Percentiles rank a stretch among this genome's conserved stretches.
phyloP scores from a whole-genome alignment of 1,140 invertebrate genomes.

The Drosophila baimaii region DNA sequence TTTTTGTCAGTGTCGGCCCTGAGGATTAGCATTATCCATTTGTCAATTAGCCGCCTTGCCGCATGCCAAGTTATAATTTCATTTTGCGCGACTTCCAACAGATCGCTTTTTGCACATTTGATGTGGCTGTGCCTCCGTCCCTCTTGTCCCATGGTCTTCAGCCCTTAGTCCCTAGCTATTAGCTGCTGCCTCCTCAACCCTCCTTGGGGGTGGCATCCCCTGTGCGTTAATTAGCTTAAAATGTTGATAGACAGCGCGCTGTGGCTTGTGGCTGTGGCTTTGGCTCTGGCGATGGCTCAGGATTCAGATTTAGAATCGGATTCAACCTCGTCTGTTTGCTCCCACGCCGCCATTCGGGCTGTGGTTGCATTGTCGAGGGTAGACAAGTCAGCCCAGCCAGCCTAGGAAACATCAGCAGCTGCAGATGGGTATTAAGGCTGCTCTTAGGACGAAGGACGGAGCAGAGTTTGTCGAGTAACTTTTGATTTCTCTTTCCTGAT shows the following conservation, averaged over 20 bases:
- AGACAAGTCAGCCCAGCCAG: background rate
- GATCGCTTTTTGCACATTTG: conserved; percentile 27
- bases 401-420: background rate
- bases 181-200: background rate
- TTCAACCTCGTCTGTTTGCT: conserved; percentile 6
- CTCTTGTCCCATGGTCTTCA: background rate
- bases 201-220: background rate
- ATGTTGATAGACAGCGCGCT: conserved; percentile 59
- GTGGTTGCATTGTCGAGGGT: conserved; percentile 17
- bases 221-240: conserved; percentile 56
- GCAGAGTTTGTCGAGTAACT: conserved; percentile 8
- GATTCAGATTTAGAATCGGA: conserved; percentile 14
- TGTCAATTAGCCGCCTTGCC: conserved; percentile 40
- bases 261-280: conserved; percentile 39
- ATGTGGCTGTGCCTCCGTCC: conserved; percentile 13
- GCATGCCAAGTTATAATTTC: conserved; percentile 48
- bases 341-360: background rate
- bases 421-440: background rate
- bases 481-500: conserved; percentile 13
- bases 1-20: conserved; percentile 19
- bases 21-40: conserved; percentile 37
- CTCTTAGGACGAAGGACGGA: conserved; percentile 1
- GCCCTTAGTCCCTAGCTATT: background rate
- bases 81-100: conserved; percentile 26
- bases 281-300: background rate